Evolutionary conservation across 1,140 invertebrate species (phyloP), one percentile per base, ranked within the genome.

Genomic region (Delia radicum): DNA sequence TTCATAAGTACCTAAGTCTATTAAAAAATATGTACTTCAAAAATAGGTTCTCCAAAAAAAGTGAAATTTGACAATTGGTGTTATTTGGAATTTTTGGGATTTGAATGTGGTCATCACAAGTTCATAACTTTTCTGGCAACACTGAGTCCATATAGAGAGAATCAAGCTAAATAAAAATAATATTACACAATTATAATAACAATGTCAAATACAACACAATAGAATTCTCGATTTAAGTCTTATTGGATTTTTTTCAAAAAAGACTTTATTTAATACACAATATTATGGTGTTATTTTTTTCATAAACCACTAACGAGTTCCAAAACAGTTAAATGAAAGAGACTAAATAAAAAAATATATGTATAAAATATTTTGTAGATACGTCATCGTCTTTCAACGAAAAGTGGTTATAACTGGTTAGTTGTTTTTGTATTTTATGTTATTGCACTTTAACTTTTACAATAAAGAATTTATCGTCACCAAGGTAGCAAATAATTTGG

Each of bases 321-420:
- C 18, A 55, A 55, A 55, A 55, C 48, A 55, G 48, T 55, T 55
- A 55, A 55, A 55, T 21, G 48, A 21, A 55, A 55, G 2, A 21
- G 29, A 33, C 29, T 67, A 67, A 67, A 67, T n/a, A 67, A 67
- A 31, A 67, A 29, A 26, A 65, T 15, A 29, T 27, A 69, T 18
- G 10, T 29, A 21, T 21, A 69, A 7, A 67, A 69, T 29, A 67
- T 67, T 67, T 29, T 69, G 37, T 24, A 26, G 65, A 69, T 69
- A 69, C 65, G 65, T 69, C 65, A 67, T 67, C 63, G 63, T 67
- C 63, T 33, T 69, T 69, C 33, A 69, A 33, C 29, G 31, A 33
- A 69, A 69, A 69, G 65, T 69, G n/a, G 29, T 69, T 69, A 21
- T 69, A 65, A 37, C 65, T 69, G 27, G 13, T 27, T 37, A 24